A percentile compares a stretch with the other conserved stretches of the same genome.
Evolutionary conservation across 2,113 vertebrate species (phyloP).

Genomic region (Eulemur rufifrons): DNA sequence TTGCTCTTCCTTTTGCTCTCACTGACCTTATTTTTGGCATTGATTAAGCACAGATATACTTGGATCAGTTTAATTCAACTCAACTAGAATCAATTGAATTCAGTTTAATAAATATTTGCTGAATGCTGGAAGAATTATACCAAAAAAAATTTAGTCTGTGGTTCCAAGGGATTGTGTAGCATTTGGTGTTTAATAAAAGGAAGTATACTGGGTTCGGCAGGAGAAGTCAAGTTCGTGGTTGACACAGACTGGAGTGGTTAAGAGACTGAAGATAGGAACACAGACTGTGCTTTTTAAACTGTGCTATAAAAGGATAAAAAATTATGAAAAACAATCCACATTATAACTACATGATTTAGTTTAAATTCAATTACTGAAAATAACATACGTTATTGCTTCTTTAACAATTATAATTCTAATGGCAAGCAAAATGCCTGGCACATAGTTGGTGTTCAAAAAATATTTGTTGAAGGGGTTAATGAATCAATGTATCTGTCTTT

Average conservation of each 20-base stretch:
- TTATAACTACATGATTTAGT: neutral
- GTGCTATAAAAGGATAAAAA: neutral
- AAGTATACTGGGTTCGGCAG: neutral
- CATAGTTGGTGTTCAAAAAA: neutral
- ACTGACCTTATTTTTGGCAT: constrained; percentile 22
- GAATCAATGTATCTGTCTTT: neutral
- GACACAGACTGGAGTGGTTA: neutral
- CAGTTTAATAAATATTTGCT: neutral
- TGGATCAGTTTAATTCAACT: neutral
- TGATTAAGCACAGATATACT: neutral
- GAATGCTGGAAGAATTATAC: neutral
- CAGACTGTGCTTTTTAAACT: neutral
- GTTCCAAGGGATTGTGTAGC: neutral
- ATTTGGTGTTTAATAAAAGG: constrained; percentile 17
- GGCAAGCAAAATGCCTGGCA: neutral
- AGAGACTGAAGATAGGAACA: neutral
- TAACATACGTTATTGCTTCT: neutral
- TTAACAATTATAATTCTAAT: neutral
- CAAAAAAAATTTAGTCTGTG: neutral
- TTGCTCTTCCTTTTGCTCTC: neutral
- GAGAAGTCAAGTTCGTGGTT: neutral
- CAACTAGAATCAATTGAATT: neutral
- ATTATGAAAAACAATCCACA: neutral
- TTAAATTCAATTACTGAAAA: neutral
- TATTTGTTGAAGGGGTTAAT: neutral